Conservation (phyloP, 2,888 invertebrate genomes). For the Drosophila acutilabella region DNA sequence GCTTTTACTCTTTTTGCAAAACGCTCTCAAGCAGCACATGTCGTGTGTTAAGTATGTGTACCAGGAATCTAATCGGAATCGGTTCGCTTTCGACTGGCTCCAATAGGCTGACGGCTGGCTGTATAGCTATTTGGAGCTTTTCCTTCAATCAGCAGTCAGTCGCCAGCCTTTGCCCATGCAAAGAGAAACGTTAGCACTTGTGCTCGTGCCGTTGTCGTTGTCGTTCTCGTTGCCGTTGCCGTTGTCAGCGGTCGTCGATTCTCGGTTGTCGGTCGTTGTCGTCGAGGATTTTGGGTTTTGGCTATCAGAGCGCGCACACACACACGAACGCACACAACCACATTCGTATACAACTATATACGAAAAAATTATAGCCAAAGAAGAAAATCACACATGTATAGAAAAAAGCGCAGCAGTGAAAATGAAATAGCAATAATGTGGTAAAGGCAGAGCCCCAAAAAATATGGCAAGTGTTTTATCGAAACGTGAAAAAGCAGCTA, state of each 20-base stretch:
- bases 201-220: conserved; percentile 55
- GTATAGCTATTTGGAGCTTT: conserved; percentile 67
- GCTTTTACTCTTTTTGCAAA: conserved; percentile 52
- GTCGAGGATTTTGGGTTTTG: conserved; percentile 77
- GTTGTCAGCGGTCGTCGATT: conserved; percentile 30
- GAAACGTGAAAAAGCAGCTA: conserved; percentile 20
- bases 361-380: conserved; percentile 40
- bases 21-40: conserved; percentile 54
- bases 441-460: conserved; percentile 48
- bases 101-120: conserved; percentile 19
- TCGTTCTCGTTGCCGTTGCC: conserved; percentile 49
- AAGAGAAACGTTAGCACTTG: conserved; percentile 73
- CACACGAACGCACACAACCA: conserved; percentile 6
- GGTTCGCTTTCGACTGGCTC: conserved; percentile 34
- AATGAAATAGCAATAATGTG: conserved; percentile 60
- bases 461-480: conserved; percentile 48
- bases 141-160: conserved; percentile 69
- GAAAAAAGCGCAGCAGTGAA: conserved; percentile 60
- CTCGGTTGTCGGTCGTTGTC: conserved; percentile 52
- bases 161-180: conserved; percentile 68
- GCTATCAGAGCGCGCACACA: conserved; percentile 63
- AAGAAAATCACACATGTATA: conserved; percentile 62
- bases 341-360: conserved; percentile 15
- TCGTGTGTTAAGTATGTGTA: conserved; percentile 52
- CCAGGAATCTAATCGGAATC: conserved; percentile 67